Base-by-base conservation (phyloP, 1,140 invertebrate species). In the Achroia grisella region DNA sequence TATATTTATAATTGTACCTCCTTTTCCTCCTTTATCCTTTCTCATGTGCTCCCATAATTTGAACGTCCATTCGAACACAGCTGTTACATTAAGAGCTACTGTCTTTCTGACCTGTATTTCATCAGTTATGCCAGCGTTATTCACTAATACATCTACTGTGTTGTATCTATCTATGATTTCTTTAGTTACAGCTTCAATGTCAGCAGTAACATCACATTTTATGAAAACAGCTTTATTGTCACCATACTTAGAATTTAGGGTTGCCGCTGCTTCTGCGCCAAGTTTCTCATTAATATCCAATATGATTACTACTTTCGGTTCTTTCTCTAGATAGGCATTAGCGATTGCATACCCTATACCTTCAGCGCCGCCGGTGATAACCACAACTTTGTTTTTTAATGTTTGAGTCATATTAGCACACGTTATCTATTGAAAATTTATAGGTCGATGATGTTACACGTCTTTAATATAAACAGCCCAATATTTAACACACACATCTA, bases 1-100 rank as follows among this genome's bases (percentile, higher is more conserved):
- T 39, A 89, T 78, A 49, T 91, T 91, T 4, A 90, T 82, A 2
- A 91, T 73, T 15, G 88, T 76, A 11, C 88, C 89, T 11, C 90
- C 90, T n/a, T 75, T 71, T 10, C 88, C 88, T 8, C 86, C 86
- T 14, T 86, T 78, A 33, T 89, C 78, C 56, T 84, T 89, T 17
- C 82, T 81, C 87, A 91, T 88, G 44, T 79, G 45, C 8, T 54
- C 32, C 12, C 56, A 39, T 10, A 40, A 57, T 31, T 51, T 35
- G 13, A 48, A 33, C 2, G 49, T 51, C n/a, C 53, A 53, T n/a
- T 54, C 31, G 8, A 64, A 44, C 1, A 64, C 41, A 11, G 48
- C 51, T 42, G 47, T 56, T 51, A 59, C 8, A 29, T 62, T 62
- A 27, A 58, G 29, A 0, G 42, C 34, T 31, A 65, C 48, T 11